Conservation (phyloP, 2,797 vertebrate genomes). For the Ambastaia sidthimunki region DNA sequence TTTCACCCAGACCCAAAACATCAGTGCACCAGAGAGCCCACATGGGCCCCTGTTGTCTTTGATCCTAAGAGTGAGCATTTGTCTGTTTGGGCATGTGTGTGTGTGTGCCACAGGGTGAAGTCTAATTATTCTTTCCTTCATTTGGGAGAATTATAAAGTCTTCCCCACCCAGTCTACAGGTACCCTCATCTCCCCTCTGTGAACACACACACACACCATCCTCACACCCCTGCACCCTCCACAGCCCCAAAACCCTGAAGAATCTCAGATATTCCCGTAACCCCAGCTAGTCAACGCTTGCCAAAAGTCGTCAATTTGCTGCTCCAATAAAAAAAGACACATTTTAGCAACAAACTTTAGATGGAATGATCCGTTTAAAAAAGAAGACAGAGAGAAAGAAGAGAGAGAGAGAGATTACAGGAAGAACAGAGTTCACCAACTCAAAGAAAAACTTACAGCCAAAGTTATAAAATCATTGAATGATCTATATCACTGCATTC, state of each 20-base stretch:
- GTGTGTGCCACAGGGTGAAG: conserved; percentile 31
- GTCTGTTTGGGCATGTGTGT: conserved; percentile 29
- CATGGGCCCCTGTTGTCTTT: conserved; percentile 55
- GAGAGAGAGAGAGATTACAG: not conserved
- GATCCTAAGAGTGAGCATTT: conserved; percentile 43
- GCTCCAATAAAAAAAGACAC: conserved; percentile 56
- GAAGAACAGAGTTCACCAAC: not conserved
- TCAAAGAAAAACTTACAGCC: conserved; percentile 1
- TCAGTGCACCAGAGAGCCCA: conserved; percentile 57
- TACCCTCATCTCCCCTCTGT: conserved; percentile 25
- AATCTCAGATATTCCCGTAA: conserved; percentile 60
- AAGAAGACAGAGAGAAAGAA: not conserved
- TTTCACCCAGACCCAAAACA: conserved; percentile 55
- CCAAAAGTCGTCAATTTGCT: conserved; percentile 59
- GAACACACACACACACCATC: conserved; percentile 14
- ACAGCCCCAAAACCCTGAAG: conserved; percentile 43
- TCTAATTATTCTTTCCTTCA: conserved; percentile 48
- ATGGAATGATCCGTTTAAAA: conserved; percentile 25
- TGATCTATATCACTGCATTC: not conserved
- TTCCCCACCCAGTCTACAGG: conserved; percentile 33
- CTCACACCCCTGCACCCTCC: conserved; percentile 13
- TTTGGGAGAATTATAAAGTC: conserved; percentile 46
- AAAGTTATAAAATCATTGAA: conserved; percentile 28
- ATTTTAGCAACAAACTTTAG: conserved; percentile 48
- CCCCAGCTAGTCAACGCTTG: conserved; percentile 50